These are phyloP conservation scores for Leptopilina clavipes DNA, from an alignment of 1,140 invertebrate species.

Conservation along the genomic window DNA sequence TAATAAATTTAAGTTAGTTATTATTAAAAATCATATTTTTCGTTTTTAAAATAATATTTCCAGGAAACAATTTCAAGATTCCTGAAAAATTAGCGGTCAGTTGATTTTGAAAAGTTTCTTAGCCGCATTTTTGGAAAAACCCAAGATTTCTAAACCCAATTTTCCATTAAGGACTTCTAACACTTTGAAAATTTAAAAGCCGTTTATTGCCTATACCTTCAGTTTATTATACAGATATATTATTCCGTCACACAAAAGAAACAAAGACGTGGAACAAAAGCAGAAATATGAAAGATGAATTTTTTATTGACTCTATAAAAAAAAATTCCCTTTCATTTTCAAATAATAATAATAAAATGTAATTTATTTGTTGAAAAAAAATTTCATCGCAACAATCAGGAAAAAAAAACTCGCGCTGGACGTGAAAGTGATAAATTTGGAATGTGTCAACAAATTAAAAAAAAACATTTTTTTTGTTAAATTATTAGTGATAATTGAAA, in stretches of 20 bases:
- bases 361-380: too few species aligned
- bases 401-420: conserved; percentile 47
- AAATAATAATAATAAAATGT: too few species aligned
- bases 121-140: neutral
- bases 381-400: neutral
- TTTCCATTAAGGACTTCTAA: neutral
- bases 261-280: neutral
- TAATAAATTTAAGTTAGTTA: too few species aligned
- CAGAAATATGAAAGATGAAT: neutral
- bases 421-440: conserved; percentile 38
- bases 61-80: neutral
- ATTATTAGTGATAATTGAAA: conserved; percentile 33
- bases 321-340: neutral
- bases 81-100: neutral
- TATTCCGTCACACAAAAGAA: neutral
- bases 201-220: conserved; percentile 3
- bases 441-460: conserved; percentile 4
- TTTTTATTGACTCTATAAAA: neutral
- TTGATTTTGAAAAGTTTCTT: conserved; percentile 7
- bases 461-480: conserved; percentile 36
- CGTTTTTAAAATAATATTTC: neutral
- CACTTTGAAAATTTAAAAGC: neutral
- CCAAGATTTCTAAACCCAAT: neutral
- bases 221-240: neutral
- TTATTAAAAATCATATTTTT: too few species aligned